Conservation (phyloP, 2,888 invertebrate genomes). For the Orgyia antiqua region DNA sequence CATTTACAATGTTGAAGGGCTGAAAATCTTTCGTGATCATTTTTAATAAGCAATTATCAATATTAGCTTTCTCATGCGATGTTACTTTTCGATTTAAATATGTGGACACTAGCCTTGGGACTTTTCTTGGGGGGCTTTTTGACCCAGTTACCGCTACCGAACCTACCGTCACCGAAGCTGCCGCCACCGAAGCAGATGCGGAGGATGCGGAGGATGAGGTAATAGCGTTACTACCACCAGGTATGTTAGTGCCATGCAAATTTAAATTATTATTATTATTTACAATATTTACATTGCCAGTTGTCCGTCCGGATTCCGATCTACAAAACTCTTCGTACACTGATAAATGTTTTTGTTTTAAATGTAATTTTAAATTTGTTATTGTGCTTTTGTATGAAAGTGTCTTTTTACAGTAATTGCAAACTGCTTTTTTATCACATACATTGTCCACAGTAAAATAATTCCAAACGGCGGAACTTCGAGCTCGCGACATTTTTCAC, state of each 20-base stretch:
- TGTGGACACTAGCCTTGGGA: neutral
- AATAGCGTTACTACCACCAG: neutral
- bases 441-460: too few species aligned
- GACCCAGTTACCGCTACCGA: too few species aligned
- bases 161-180: neutral
- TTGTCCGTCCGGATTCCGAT: neutral
- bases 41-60: constrained; percentile 2
- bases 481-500: too few species aligned
- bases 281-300: neutral
- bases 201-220: too few species aligned
- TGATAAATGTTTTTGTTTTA: constrained; percentile 3
- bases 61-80: neutral
- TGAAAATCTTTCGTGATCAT: constrained; percentile 6
- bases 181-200: too few species aligned
- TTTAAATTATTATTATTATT: neutral
- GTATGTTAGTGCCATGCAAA: neutral
- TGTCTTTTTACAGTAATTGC: constrained; percentile 5
- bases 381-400: constrained; percentile 4
- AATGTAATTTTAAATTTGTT: constrained; percentile 8
- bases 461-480: too few species aligned
- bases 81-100: neutral
- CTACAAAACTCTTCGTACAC: neutral
- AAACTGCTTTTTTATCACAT: constrained; percentile 2
- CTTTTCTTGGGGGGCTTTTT: neutral
- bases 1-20: constrained; percentile 12